Percentiles rank a stretch among this genome's conserved stretches.
Evolutionary conservation across 2,888 invertebrate species (phyloP).

Genomic region (Tillus elongatus): DNA sequence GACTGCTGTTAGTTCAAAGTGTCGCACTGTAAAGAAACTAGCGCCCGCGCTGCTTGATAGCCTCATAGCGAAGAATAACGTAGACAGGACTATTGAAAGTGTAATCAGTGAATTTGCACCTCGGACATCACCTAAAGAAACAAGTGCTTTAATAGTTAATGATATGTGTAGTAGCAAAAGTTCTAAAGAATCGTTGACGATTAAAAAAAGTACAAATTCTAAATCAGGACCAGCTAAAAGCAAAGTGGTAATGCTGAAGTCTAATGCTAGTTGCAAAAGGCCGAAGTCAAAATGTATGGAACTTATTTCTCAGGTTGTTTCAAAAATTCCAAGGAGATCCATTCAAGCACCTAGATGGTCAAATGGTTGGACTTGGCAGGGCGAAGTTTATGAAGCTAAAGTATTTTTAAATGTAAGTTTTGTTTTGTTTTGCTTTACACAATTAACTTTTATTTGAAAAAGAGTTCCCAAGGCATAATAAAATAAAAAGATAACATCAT

Average conservation of each 20-base stretch:
- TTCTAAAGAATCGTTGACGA: conserved; percentile 14
- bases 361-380: conserved; percentile 90
- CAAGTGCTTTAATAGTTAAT: conserved; percentile 2
- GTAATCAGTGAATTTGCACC: conserved; percentile 35
- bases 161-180: conserved; percentile 18
- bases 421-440: conserved; percentile 35
- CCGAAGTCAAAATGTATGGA: conserved; percentile 32
- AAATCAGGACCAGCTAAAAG: conserved; percentile 17
- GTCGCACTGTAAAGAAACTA: conserved; percentile 8
- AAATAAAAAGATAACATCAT: too few relatives aligned
- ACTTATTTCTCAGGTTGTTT: conserved; percentile 23
- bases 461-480: too few relatives aligned
- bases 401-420: conserved; percentile 78
- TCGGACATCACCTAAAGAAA: conserved; percentile 12
- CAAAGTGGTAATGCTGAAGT: conserved; percentile 21
- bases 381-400: conserved; percentile 70
- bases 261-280: conserved; percentile 24
- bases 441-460: conserved; percentile 42
- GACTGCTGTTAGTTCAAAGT: conserved; percentile 18
- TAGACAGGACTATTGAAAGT: conserved; percentile 46
- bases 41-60: conserved; percentile 45
- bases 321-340: conserved; percentile 32
- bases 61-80: conserved; percentile 49
- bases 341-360: conserved; percentile 61
- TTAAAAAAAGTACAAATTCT: conserved; percentile 22